Conservation (phyloP, 1,140 invertebrate species). For the Drosophila pectinifera region DNA sequence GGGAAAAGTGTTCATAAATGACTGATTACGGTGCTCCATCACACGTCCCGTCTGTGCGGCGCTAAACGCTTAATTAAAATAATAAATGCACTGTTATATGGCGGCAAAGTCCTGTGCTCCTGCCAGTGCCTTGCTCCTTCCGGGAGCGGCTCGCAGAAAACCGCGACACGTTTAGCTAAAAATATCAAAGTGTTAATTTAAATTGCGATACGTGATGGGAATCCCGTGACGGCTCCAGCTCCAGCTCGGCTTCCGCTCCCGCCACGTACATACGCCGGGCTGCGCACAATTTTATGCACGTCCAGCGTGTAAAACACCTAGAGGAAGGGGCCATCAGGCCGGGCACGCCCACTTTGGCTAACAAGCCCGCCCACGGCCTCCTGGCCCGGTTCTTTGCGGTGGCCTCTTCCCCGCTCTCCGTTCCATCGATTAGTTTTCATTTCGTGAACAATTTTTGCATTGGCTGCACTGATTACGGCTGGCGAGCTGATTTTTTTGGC, state of each 20-base stretch:
- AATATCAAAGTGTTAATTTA: conserved; percentile 80
- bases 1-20: conserved; percentile 2
- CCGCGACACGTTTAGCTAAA: conserved; percentile 78
- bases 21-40: conserved; percentile 11
- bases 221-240: conserved; percentile 41
- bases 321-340: conserved; percentile 58
- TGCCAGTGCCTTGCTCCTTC: conserved; percentile 4
- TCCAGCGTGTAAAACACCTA: conserved; percentile 82
- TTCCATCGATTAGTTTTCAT: conserved; percentile 81
- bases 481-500: conserved; percentile 37
- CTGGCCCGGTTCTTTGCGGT: conserved; percentile 32
- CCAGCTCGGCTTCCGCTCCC: conserved; percentile 15
- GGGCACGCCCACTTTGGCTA: conserved; percentile 28
- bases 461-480: conserved; percentile 75
- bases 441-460: conserved; percentile 75
- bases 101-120: conserved; percentile 28
- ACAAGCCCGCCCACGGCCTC: conserved; percentile 3
- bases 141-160: conserved; percentile 46
- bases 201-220: conserved; percentile 78
- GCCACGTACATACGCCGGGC: conserved; percentile 63
- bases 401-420: conserved; percentile 24
- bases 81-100: conserved; percentile 50
- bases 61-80: conserved; percentile 73
- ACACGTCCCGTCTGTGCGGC: conserved; percentile 16
- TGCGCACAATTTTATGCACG: conserved; percentile 80